Evolutionary conservation across 2,888 invertebrate species (phyloP), one percentile per base, ranked within the genome.

Genomic region (Shargacucullia verbasci): DNA sequence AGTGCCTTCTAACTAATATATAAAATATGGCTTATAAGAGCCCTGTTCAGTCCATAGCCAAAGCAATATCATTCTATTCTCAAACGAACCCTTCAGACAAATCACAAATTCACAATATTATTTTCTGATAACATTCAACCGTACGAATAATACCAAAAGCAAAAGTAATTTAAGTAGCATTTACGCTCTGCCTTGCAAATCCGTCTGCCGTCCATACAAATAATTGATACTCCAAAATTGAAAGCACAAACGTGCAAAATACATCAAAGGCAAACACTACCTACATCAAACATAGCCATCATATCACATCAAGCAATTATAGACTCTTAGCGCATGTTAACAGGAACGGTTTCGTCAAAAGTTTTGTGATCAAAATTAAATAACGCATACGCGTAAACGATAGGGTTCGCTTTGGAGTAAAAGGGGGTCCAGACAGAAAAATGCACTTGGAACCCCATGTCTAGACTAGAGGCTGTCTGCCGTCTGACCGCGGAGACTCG

Each of bases 361-460:
- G 46, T 67, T 72, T 68, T 20, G 58, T 75, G 67, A 59, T 83
- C 82, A 85, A 89, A 88, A 90, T 91, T 88, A 86, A 90, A 89
- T 90, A 88, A 87, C 86, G 83, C 85, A 87, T 81, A 85, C 87
- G 85, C 86, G 84, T 84, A 85, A 83, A 79, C 83, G 83, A 81
- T 85, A 82, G 90, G 89, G 87, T 86, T 84, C 83, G 56, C 73
- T 70, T 57, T 76, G 76, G 70, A 71, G 73, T 70, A 76, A 72
- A 81, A 76, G 85, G 90, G 90, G 90, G 87, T 88, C 87, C 90
- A 91, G 92, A 92, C 92, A 90, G 89, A 91, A 89, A 92, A 92
- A 91, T 92, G 92, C 92, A 92, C 90, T 92, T 82, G 82, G 85
- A 85, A 88, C 92, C 93, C 92, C 91, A 80, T 85, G 93, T 93